Percentiles rank a stretch among this genome's conserved stretches.
These are phyloP conservation scores for Arctia plantaginis DNA, from an alignment of 2,888 invertebrate species.

Conservation along the genomic window DNA sequence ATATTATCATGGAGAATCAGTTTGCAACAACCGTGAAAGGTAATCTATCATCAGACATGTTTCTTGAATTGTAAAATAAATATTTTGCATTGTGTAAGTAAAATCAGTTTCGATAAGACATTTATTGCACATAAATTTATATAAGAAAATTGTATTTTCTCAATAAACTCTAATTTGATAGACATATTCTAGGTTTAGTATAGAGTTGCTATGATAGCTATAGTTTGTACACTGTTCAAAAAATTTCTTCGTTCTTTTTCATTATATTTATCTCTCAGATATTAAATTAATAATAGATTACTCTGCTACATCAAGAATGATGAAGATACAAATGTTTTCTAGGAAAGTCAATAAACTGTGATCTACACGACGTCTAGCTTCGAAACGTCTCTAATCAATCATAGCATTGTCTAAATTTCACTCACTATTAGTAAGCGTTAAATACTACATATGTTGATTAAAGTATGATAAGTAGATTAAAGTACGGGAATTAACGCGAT, in stretches of 20 bases:
- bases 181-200: background rate
- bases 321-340: background rate
- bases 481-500: no score
- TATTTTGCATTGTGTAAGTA: slow-evolving; percentile 4
- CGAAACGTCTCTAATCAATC: background rate
- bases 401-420: background rate
- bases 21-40: background rate
- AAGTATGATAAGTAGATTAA: background rate
- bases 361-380: background rate
- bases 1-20: background rate
- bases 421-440: no score
- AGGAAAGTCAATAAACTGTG: background rate
- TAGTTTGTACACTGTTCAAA: background rate
- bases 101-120: slow-evolving; percentile 17
- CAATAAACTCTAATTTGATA: slow-evolving; percentile 7
- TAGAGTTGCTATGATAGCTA: background rate
- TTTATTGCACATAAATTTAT: slow-evolving; percentile 21
- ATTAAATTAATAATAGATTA: no score
- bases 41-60: background rate
- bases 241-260: no score
- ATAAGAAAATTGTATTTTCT: slow-evolving; percentile 12
- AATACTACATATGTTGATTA: background rate
- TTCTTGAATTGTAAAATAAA: background rate
- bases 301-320: background rate
- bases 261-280: no score